Conservation (phyloP, 1,140 invertebrate genomes). For the Neodiprion lecontei region DNA sequence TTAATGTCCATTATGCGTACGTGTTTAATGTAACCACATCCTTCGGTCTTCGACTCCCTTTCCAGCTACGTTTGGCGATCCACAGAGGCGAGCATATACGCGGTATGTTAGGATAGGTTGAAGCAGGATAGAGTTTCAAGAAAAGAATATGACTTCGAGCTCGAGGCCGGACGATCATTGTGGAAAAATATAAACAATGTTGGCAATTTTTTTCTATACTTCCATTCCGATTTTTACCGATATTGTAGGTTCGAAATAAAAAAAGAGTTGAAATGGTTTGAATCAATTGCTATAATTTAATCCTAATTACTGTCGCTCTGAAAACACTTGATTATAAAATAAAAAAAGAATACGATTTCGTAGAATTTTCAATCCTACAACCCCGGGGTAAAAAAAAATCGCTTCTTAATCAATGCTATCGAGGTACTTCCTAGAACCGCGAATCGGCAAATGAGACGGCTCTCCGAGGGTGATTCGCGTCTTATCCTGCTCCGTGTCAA, state of each 20-base stretch:
- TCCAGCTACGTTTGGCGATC: no score
- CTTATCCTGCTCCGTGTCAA: background rate
- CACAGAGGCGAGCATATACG: background rate
- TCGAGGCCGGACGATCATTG: no score
- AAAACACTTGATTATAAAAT: background rate
- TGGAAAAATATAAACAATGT: no score
- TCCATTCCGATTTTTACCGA: no score
- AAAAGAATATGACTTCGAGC: background rate
- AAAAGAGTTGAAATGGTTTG: no score
- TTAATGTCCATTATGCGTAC: background rate
- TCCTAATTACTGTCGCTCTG: no score
- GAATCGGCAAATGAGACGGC: slow-evolving; percentile 25
- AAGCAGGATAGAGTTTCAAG: background rate
- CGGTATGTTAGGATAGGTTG: background rate
- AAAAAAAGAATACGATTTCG: background rate
- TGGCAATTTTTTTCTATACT: no score
- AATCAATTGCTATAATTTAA: no score
- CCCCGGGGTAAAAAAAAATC: no score
- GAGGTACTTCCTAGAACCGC: slow-evolving; percentile 2
- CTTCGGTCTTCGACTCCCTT: background rate
- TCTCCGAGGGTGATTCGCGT: slow-evolving; percentile 17
- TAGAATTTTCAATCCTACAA: no score
- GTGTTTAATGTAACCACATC: background rate
- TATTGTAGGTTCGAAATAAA: no score
- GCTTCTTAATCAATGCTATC: background rate